phyloP scores from a whole-genome alignment of 2,888 invertebrate species.

The Tetramorium bicarinatum region DNA sequence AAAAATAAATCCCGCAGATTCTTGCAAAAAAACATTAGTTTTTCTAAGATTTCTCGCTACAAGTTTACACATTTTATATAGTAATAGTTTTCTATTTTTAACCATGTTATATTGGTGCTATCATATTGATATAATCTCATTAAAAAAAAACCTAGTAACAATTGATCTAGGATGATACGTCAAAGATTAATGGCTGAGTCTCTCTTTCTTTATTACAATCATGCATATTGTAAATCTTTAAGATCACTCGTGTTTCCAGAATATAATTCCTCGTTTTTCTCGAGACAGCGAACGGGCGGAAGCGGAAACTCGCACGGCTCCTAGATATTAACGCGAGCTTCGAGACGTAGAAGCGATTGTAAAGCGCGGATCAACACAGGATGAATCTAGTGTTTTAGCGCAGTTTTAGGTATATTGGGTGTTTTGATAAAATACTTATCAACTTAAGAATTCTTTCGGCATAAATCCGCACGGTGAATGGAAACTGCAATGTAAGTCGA shows the following conservation, averaged over 20 bases:
- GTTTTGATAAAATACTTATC: slow-evolving; percentile 45
- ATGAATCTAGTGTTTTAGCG: slow-evolving; percentile 39
- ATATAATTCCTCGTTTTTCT: slow-evolving; percentile 25
- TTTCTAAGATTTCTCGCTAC: neutral
- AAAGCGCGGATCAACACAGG: slow-evolving; percentile 43
- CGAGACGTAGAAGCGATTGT: slow-evolving; percentile 44
- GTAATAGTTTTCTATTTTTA: slow-evolving; percentile 20
- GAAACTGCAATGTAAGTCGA: slow-evolving; percentile 10
- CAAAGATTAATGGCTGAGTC: neutral
- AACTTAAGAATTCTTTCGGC: neutral
- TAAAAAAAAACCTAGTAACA: neutral
- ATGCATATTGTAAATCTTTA: neutral
- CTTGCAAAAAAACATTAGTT: neutral
- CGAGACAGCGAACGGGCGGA: slow-evolving; percentile 43
- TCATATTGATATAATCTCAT: neutral
- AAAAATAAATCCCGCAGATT: slow-evolving; percentile 15
- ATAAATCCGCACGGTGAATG: slow-evolving; percentile 5
- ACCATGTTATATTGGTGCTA: neutral
- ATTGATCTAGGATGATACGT: neutral
- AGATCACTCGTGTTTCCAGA: slow-evolving; percentile 6
- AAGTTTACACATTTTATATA: slow-evolving; percentile 19
- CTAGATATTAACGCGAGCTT: slow-evolving; percentile 53
- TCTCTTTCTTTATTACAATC: neutral
- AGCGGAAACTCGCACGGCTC: slow-evolving; percentile 45
- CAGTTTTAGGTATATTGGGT: slow-evolving; percentile 42